Base-by-base conservation (phyloP, 2,888 invertebrate species). In the Polia nebulosa region DNA sequence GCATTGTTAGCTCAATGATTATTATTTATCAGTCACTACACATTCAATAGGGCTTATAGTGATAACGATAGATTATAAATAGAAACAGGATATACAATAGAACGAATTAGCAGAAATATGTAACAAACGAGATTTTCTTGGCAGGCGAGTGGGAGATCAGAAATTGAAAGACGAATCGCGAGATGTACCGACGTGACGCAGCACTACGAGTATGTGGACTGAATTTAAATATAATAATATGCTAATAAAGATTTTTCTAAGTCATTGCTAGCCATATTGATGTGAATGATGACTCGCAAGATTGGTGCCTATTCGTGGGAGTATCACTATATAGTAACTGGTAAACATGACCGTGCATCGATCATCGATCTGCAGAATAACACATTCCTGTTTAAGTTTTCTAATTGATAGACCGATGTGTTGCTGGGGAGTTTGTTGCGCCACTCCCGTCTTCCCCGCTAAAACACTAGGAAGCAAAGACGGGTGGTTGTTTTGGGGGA, bases 61-160 rank as follows among this genome's bases (percentile, higher is more conserved):
- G 70, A 76, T 76, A 69, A 57, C 20, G 15, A 39, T 8, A 51
- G 51, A 71, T 76, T 49, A 44, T 13, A 49, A 41, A 29, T 34
- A 34, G 29, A 25, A 68, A 51, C 69, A 56, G 15, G 49, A 44
- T 55, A 41, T 55, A n/a, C n/a, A n/a, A n/a, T n/a, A 17, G 2
- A 29, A 47, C 13, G 6, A 45, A 34, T 39, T 64, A 59, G 34
- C 57, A 36, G 2, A 13, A 44, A 22, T 63, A 39, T 47, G 15
- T 22, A 27, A 20, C 22, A 58, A 36, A 29, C 1, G 22, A 11
- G 6, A 29, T 27, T 22, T n/a, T 20, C 29, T 64, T 51, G 74
- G 17, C 51, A 51, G 9, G 4, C 15, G 11, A 49, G 2, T 36
- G 15, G 7, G 13, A 25, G 25, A 34, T 2, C 11, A 22, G 15